These are phyloP conservation scores for Drosophila kanapiae DNA, from an alignment of 1,140 invertebrate genomes.

Conservation along the genomic window DNA sequence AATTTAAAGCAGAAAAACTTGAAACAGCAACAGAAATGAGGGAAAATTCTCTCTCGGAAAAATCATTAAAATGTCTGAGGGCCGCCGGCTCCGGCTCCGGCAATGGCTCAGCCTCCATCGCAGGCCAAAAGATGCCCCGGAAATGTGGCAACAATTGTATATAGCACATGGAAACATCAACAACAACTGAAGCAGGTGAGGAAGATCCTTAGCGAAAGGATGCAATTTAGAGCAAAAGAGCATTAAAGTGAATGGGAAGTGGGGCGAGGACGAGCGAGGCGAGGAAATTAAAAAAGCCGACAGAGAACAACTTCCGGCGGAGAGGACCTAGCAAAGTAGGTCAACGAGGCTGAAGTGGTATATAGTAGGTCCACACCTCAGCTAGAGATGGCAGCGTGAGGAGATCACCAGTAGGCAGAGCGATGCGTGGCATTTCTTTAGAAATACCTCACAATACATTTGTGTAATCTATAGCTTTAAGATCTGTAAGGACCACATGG, in stretches of 20 bases:
- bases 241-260: conserved; percentile 73
- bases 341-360: conserved; percentile 47
- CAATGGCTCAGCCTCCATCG: conserved; percentile 16
- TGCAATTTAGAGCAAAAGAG: conserved; percentile 75
- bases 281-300: conserved; percentile 75
- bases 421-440: too few relatives aligned
- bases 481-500: too few relatives aligned
- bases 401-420: not conserved
- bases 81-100: conserved; percentile 39
- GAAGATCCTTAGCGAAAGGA: conserved; percentile 53
- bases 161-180: conserved; percentile 55
- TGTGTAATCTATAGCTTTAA: not conserved
- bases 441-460: not conserved
- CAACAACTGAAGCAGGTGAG: conserved; percentile 34
- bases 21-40: conserved; percentile 23
- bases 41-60: conserved; percentile 68
- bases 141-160: conserved; percentile 78
- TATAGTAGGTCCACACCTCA: conserved; percentile 13
- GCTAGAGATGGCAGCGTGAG: conserved; percentile 17
- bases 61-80: conserved; percentile 80
- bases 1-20: conserved; percentile 75
- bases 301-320: conserved; percentile 16
- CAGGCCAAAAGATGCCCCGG: conserved; percentile 57
- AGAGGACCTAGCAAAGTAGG: conserved; percentile 48
- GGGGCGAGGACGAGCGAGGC: conserved; percentile 20